These are phyloP conservation scores for Eumerus sabulonum DNA, from an alignment of 2,888 invertebrate species.

Conservation along the genomic window DNA sequence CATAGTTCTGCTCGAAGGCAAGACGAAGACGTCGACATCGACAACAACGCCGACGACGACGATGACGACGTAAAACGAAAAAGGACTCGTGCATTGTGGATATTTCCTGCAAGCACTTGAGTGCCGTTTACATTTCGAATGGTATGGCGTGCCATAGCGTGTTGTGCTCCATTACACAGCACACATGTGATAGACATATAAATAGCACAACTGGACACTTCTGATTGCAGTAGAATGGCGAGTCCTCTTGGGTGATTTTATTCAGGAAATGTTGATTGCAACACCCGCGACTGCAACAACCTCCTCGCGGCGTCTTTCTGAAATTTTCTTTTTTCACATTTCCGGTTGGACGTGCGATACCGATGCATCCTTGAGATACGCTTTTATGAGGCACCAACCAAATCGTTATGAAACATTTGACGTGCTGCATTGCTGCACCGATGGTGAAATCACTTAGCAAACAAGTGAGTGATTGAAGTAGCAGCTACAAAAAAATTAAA, in stretches of 20 bases:
- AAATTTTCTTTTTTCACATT: conserved; percentile 27
- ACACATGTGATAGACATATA: too few species aligned
- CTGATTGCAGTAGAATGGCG: conserved; percentile 5
- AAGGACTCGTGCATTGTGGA: conserved; percentile 42
- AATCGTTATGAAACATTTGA: conserved; percentile 26
- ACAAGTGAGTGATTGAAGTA: conserved; percentile 42
- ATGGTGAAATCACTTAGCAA: conserved; percentile 55
- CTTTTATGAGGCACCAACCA: background rate
- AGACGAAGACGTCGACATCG: too few species aligned
- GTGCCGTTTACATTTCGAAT: conserved; percentile 52
- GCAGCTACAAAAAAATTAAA: conserved; percentile 15
- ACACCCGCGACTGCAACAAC: conserved; percentile 34
- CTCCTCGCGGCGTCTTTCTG: background rate
- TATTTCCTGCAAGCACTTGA: conserved; percentile 53
- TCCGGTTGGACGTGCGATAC: conserved; percentile 33
- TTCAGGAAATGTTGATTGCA: conserved; percentile 50
- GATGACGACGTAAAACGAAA: background rate
- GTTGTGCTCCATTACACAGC: background rate
- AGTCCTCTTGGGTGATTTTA: conserved; percentile 52
- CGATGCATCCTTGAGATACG: conserved; percentile 43
- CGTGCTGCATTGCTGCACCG: background rate
- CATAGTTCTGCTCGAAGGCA: too few species aligned
- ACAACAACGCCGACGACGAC: too few species aligned
- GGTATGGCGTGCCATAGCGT: conserved; percentile 47
- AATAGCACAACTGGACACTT: too few species aligned